Conservation (phyloP, 2,888 invertebrate species). For the Scaptomyza parva region DNA sequence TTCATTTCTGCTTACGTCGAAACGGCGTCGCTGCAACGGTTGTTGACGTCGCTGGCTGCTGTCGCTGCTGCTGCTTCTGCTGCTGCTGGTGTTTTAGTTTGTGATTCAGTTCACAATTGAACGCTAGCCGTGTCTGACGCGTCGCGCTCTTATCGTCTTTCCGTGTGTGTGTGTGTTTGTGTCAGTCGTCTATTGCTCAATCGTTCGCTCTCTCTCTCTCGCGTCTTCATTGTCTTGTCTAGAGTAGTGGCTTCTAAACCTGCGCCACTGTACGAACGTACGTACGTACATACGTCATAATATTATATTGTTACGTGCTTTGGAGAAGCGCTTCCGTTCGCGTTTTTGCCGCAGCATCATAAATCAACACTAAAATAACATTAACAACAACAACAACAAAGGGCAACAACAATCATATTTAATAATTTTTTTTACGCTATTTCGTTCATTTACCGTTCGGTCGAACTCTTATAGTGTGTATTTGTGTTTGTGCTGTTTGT, state of each 20-base stretch:
- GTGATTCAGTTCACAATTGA: slow-evolving; percentile 67
- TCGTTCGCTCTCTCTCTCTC: background rate
- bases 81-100: slow-evolving; percentile 11
- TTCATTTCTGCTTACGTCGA: slow-evolving; percentile 30
- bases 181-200: slow-evolving; percentile 6
- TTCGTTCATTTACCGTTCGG: slow-evolving; percentile 14
- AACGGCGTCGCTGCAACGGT: slow-evolving; percentile 49
- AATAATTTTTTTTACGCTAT: slow-evolving; percentile 61
- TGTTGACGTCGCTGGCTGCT: slow-evolving; percentile 28
- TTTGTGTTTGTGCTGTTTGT: slow-evolving; percentile 7
- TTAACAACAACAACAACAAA: slow-evolving; percentile 41
- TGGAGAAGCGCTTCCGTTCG: slow-evolving; percentile 59
- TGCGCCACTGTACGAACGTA: slow-evolving; percentile 23
- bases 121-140: slow-evolving; percentile 70
- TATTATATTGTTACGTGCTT: slow-evolving; percentile 61
- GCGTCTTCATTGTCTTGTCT: no score
- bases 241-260: slow-evolving; percentile 54
- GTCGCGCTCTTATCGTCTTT: slow-evolving; percentile 44
- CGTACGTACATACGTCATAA: slow-evolving; percentile 50
- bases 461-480: no score
- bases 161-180: slow-evolving; percentile 1
- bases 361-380: slow-evolving; percentile 71
- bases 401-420: slow-evolving; percentile 54
- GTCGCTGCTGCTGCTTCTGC: slow-evolving; percentile 31
- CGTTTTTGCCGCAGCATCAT: slow-evolving; percentile 76